A percentile compares a stretch with the other conserved stretches of the same genome.
Conservation (phyloP, 2,888 invertebrate genomes). For the Rhagonycha fulva region DNA sequence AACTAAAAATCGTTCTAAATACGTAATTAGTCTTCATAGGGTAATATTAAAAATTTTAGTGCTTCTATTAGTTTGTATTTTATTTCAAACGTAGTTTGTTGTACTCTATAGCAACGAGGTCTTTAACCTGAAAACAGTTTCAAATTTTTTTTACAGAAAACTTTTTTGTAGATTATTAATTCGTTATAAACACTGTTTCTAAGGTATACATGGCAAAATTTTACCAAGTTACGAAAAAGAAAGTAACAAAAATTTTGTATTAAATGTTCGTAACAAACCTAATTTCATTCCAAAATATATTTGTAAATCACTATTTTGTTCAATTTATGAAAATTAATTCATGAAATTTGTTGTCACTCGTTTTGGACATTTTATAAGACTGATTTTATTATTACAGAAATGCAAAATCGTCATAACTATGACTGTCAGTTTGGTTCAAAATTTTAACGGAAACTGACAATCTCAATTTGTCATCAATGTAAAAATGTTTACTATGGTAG, state of each 20-base stretch:
- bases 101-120: not conserved
- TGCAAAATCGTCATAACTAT: conserved; percentile 3
- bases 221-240: not conserved
- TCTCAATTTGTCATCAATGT: conserved; percentile 24
- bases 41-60: not conserved
- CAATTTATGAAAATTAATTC: not conserved
- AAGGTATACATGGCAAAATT: not conserved
- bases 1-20: not conserved
- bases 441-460: conserved; percentile 32
- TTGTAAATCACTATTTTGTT: too few relatives aligned
- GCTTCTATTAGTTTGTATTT: not conserved
- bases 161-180: not conserved
- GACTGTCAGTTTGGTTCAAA: conserved; percentile 29
- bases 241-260: not conserved
- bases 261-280: not conserved
- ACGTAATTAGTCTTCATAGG: not conserved
- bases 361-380: not conserved
- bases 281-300: not conserved
- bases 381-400: not conserved
- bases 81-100: not conserved
- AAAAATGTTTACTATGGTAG: conserved; percentile 37
- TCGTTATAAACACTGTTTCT: not conserved
- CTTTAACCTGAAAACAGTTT: not conserved
- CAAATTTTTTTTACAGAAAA: not conserved
- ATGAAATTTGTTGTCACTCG: not conserved